Base-by-base conservation (phyloP, 2,888 invertebrate genomes). In the Vandiemenella viatica region DNA sequence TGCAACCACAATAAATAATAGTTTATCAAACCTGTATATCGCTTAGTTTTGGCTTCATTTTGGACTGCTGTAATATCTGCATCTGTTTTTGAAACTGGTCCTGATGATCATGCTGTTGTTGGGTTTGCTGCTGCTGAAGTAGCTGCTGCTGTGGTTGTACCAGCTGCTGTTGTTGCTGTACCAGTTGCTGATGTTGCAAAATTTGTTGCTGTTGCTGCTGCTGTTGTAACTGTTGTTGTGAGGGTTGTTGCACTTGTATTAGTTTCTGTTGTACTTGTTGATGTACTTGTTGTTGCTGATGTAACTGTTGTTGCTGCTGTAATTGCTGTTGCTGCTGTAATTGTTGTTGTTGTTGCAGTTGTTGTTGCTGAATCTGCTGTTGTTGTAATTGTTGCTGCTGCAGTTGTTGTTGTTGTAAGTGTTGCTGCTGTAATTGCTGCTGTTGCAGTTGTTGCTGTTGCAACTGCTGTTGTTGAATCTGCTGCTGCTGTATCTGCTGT, bases 171-270 rank as follows among this genome's bases (percentile, higher is more conserved):
- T 73, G 71, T 56, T 73, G 74, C 18, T 64, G 66, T 37, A 73
- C 63, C 26, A 68, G 64, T 61, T 67, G 76, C 47, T 65, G 71
- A 63, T 74, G 75, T 19, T 70, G 67, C 18, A 70, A 70, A 51
- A 63, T 77, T 60, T 59, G 73, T 62, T 68, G 69, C 37, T 71
- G 70, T 56, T 79, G 79, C 61, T 77, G 74, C 20, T 79, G 68
- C 22, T 77, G 69, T 57, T 49, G 55, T 42, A 53, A 52, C 17
- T 57, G 58, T 47, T 58, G 58, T 26, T 54, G 56, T 16, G 17
- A 5, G n/a, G n/a, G 19, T 21, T 42, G 42, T 15, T 51, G 53
- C 38, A 52, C 54, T 7, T 55, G 53, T 38, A 38, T 26, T 18
- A 41, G 42, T 32, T 48, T 50, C 21, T 51, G 53, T 38, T 50